These are phyloP conservation scores for Polyommatus icarus DNA, from an alignment of 2,888 invertebrate genomes.

Conservation along the genomic window DNA sequence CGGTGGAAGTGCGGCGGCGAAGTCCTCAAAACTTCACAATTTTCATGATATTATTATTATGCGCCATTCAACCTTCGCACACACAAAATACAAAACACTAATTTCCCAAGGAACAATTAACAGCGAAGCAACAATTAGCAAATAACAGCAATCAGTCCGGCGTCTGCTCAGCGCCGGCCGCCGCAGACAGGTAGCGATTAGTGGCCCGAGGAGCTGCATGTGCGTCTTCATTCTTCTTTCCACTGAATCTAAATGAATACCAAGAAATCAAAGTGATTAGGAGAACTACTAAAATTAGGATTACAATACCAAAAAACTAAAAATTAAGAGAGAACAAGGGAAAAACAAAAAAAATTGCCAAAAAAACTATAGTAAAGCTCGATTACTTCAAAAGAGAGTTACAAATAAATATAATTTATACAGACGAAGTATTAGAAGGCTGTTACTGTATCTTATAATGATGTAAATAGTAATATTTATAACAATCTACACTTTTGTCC, in stretches of 20 bases:
- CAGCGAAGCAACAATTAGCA: neutral
- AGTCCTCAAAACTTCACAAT: too few relatives aligned
- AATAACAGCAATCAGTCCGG: neutral
- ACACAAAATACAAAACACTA: neutral
- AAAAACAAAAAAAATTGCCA: neutral
- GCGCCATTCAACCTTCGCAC: neutral
- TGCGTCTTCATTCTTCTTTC: neutral
- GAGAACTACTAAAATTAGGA: neutral
- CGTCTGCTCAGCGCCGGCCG: neutral
- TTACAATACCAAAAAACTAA: neutral
- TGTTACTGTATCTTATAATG: too few relatives aligned
- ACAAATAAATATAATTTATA: too few relatives aligned
- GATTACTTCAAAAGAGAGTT: too few relatives aligned
- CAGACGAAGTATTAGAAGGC: too few relatives aligned
- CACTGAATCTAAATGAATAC: neutral
- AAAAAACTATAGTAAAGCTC: too few relatives aligned
- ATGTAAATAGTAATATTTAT: too few relatives aligned
- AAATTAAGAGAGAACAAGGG: neutral
- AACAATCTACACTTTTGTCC: too few relatives aligned
- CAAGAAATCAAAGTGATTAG: neutral
- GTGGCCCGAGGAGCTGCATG: neutral
- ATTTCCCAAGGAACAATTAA: neutral
- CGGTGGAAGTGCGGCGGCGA: too few relatives aligned
- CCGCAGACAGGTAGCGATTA: neutral
- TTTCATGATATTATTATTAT: neutral